These are phyloP conservation scores for Xylota segnis DNA, from an alignment of 2,888 invertebrate genomes.

Conservation along the genomic window DNA sequence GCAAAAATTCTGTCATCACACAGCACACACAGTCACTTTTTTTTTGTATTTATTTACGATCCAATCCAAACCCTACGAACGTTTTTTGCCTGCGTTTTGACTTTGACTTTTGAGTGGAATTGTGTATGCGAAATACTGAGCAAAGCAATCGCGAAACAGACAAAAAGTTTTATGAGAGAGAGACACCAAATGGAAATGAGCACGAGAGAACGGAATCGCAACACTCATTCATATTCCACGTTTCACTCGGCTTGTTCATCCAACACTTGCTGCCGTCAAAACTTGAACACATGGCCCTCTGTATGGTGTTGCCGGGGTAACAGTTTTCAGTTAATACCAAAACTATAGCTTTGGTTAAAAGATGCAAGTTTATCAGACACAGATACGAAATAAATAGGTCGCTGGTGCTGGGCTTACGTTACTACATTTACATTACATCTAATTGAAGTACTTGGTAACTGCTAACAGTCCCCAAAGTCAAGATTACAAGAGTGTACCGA, in stretches of 20 bases:
- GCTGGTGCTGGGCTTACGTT: too few species aligned
- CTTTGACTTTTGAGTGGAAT: constrained; percentile 72
- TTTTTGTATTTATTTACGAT: constrained; percentile 52
- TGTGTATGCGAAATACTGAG: constrained; percentile 59
- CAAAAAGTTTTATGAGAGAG: constrained; percentile 38
- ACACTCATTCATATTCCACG: constrained; percentile 49
- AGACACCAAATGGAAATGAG: constrained; percentile 16
- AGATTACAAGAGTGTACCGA: too few species aligned
- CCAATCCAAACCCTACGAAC: constrained; percentile 27
- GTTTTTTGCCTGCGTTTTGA: constrained; percentile 62
- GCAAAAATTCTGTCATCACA: constrained; percentile 91
- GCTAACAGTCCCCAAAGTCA: too few species aligned
- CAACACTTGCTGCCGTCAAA: constrained; percentile 23
- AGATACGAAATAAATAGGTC: too few species aligned
- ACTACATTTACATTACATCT: too few species aligned
- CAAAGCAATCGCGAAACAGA: constrained; percentile 34
- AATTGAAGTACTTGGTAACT: too few species aligned
- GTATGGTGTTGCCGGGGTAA: constrained; percentile 34
- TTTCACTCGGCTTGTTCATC: constrained; percentile 27
- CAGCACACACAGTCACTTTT: constrained; percentile 49
- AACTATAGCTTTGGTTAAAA: background rate
- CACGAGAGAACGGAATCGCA: constrained; percentile 10
- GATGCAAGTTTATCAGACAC: background rate
- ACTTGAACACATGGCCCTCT: constrained; percentile 39
- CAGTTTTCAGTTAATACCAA: background rate